phyloP scores from a whole-genome alignment of 2,113 vertebrate genomes.

The Hippolais icterina region DNA sequence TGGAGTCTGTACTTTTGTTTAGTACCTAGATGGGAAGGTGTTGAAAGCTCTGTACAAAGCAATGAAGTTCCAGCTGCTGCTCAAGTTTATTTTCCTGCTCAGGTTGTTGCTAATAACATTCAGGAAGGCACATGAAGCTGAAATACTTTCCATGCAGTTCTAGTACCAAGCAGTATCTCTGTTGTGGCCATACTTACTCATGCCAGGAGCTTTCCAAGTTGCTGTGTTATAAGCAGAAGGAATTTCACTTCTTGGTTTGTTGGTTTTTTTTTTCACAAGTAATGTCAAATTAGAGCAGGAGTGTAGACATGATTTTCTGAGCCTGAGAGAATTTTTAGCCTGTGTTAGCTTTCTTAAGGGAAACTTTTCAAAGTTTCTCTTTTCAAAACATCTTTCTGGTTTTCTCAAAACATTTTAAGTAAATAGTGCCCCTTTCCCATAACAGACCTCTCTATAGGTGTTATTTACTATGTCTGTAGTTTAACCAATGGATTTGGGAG shows the following conservation, averaged over 20 bases:
- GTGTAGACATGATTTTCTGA: no score
- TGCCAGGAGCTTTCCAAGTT: background rate
- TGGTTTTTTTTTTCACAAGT: background rate
- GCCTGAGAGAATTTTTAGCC: no score
- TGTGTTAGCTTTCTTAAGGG: no score
- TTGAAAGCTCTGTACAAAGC: background rate
- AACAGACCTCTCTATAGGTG: no score
- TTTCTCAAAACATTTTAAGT: no score
- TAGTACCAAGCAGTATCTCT: background rate
- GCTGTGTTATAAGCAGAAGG: background rate
- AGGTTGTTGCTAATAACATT: background rate
- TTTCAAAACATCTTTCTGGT: no score
- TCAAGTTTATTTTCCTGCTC: background rate
- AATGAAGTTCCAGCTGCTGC: background rate
- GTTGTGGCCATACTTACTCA: background rate
- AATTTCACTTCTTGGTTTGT: background rate
- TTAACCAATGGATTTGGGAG: no score
- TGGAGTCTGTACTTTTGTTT: background rate
- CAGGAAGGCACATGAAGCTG: background rate
- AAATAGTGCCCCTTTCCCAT: no score
- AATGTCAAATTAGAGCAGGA: background rate
- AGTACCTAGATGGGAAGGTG: no score
- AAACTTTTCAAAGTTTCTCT: no score
- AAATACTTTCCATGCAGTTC: background rate
- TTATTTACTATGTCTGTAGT: no score